Base-by-base conservation (phyloP, 37 sponge, comb jelly and placozoan species). In the Eunapius fragilis region DNA sequence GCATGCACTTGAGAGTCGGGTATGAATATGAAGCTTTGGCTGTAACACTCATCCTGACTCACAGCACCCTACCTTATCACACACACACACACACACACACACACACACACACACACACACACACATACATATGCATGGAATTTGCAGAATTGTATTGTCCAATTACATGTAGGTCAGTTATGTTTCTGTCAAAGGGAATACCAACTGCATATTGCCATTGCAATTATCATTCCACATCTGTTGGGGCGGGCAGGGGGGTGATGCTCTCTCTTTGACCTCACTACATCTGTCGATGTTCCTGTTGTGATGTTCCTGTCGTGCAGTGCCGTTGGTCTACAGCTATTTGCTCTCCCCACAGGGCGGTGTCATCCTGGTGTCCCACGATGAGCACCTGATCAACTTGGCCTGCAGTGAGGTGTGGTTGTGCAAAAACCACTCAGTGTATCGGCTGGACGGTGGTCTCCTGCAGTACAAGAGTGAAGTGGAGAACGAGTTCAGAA, bases 311-410 rank as follows among this genome's bases (percentile, higher is more conserved):
- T 70, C 10, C 71, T 13, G 28, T 12, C 28, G 6, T 28, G 71
- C 3, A 13, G 27, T 30, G 30, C 22, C 73, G 11, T 72, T 72
- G 31, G 25, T 2, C 73, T n/a, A 72, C 73, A 72, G 25, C 28
- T 1, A 19, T 58, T 58, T 58, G 58, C 70, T 22, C 72, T 69
- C 3, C 71, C 58, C 2, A 70, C 80, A 94, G 93, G 94, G 95
- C 58, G 95, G 98, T 71, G 98, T 94, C 48, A 79, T 97, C n/a
- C 72, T 97, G 35, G 98, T 95, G 31, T 93, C 94, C 70, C 98
- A 97, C 82, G 98, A 97, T 86, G 89, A 97, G 84, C 88, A 88
- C 72, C 93, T 97, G 35, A 91, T 97, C 31, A 74, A 81, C 31
- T 12, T 72, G 41, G 85, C 80, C 32, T 89, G 90, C 37, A 92